Evolutionary conservation across 2,888 invertebrate genomes (phyloP), one percentile per base, ranked within the genome.

Genomic region (Rotaria socialis): DNA sequence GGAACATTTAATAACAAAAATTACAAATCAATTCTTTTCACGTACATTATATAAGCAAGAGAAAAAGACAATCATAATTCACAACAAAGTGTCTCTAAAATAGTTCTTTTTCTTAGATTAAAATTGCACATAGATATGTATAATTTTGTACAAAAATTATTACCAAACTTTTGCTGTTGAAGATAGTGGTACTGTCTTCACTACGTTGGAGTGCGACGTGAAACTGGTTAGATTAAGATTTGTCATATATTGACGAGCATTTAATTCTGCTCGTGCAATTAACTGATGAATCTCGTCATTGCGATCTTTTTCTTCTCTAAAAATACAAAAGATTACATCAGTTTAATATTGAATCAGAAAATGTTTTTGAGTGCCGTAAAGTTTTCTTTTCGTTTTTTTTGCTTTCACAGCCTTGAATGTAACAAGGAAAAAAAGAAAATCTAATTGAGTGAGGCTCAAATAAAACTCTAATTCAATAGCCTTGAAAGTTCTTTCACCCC

Each of bases 211-310:
- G 7, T 35, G 16, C 19, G 74, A 35, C 41, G 74, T 16, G 0
- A 52, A 41, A 24, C 35, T 2, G 19, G 74, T 35, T 22, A 74
- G 6, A 74, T 74, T 74, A 41, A 74, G 16, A 74, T 11, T 41
- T 74, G 74, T 41, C 74, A 74, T 74, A 74, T 74, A 74, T 74
- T 74, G 74, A 16, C 74, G 74, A 74, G 74, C 74, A 41, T 74
- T 74, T 2, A 24, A 74, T 74, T 74, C 74, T 10, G 74, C 74
- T 41, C 74, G 74, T 19, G 74, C 74, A 41, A 74, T 74, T 74
- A 74, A 41, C 41, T 24, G 24, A 19, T 74, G 35, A 19, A 74
- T 41, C 11, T 74, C 74, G 41, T 41, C 74, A 74, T 41, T 41
- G 2, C 74, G 74, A 74, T 74, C 74, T 19, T 35, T 35, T 24